phyloP scores from a whole-genome alignment of 2,888 invertebrate species.

The Terebella lapidaria region DNA sequence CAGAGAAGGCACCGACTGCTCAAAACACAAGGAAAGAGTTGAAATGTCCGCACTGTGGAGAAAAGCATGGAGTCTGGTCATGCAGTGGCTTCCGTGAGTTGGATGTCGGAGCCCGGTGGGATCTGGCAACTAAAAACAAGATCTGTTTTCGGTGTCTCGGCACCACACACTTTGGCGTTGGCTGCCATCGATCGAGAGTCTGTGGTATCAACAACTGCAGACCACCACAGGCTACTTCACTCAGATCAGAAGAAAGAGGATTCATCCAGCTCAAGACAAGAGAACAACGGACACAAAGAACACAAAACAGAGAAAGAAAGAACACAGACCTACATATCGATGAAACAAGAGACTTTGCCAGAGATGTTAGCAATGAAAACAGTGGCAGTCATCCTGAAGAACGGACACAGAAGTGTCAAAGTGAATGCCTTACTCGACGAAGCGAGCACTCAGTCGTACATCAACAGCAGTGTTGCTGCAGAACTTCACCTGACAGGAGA shows the following conservation, averaged over 20 bases:
- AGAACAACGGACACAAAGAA: background rate
- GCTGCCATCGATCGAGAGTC: background rate
- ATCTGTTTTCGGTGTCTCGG: conserved; percentile 8
- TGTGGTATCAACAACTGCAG: conserved; percentile 11
- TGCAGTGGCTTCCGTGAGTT: conserved; percentile 6
- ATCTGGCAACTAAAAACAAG: conserved; percentile 1
- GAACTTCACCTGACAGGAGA: background rate
- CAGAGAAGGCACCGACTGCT: no score
- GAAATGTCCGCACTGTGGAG: no score
- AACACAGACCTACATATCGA: background rate
- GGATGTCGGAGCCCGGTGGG: conserved; percentile 4
- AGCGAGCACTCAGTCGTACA: conserved; percentile 1
- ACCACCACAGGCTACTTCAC: no score
- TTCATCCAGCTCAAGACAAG: background rate
- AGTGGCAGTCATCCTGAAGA: background rate
- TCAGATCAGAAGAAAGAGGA: background rate
- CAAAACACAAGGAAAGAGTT: no score
- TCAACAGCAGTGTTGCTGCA: conserved; percentile 1
- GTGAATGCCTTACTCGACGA: conserved; percentile 4
- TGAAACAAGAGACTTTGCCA: background rate
- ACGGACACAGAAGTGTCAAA: background rate
- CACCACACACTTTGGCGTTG: background rate
- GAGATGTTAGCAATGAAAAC: background rate
- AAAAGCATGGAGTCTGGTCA: conserved; percentile 4
- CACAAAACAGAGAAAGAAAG: background rate